phyloP scores from a whole-genome alignment of 2,113 vertebrate genomes.

The Halcyon malimbica region DNA sequence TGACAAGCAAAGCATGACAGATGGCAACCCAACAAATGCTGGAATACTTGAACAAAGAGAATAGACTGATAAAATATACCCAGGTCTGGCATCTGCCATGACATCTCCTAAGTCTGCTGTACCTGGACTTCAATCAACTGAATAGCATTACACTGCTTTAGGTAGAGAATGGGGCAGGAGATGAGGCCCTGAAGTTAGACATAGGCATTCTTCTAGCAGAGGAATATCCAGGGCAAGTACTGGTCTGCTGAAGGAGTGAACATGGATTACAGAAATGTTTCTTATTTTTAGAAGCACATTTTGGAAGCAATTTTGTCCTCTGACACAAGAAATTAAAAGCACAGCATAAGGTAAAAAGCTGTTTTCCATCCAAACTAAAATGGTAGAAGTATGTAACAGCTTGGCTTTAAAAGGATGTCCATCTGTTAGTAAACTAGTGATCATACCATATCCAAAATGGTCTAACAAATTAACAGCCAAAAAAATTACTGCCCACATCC shows the following conservation, averaged over 20 bases:
- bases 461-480: neutral
- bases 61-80: conserved; percentile 3
- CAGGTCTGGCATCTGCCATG: conserved; percentile 25
- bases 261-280: neutral
- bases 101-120: conserved; percentile 14
- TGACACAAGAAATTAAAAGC: conserved; percentile 15
- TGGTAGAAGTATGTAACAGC: neutral
- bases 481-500: neutral
- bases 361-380: conserved; percentile 3
- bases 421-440: conserved; percentile 19
- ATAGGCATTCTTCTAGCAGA: neutral
- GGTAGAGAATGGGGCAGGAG: neutral
- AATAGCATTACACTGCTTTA: neutral
- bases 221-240: neutral
- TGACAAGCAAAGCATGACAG: neutral
- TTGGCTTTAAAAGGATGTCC: conserved; percentile 18
- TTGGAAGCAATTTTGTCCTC: neutral
- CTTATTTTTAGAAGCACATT: neutral
- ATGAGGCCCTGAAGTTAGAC: neutral
- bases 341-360: neutral
- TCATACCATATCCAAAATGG: neutral
- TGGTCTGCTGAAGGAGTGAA: neutral
- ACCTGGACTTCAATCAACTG: conserved; percentile 15
- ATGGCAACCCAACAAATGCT: conserved; percentile 12
- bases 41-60: neutral